phyloP scores from a whole-genome alignment of 2,888 invertebrate genomes.

The Portevinia maculata region DNA sequence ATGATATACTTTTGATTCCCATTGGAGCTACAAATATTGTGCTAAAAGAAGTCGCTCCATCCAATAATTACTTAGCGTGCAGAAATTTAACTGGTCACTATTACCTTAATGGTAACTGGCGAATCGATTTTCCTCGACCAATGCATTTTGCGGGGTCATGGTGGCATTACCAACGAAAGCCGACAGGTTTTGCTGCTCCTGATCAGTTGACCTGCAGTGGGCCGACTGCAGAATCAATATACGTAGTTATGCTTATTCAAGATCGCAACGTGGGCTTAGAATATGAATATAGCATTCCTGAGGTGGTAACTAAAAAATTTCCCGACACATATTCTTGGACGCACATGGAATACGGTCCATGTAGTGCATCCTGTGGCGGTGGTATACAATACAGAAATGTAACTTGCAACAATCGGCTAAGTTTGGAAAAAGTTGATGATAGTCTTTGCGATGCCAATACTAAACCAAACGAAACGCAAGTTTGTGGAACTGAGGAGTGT shows the following conservation, averaged over 20 bases:
- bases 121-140: conserved; percentile 94
- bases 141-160: conserved; percentile 91
- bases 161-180: conserved; percentile 94
- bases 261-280: conserved; percentile 92
- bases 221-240: conserved; percentile 94
- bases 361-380: conserved; percentile 95
- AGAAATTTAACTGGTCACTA: conserved; percentile 92
- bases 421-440: conserved; percentile 88
- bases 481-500: conserved; percentile 91
- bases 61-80: conserved; percentile 95
- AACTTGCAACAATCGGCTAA: conserved; percentile 90
- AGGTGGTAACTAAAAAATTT: conserved; percentile 86
- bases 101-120: conserved; percentile 97
- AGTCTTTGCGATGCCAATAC: conserved; percentile 90
- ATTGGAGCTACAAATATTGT: conserved; percentile 95
- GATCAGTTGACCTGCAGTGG: conserved; percentile 93
- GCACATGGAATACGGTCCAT: conserved; percentile 87
- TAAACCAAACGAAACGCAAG: conserved; percentile 88
- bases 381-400: conserved; percentile 92
- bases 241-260: conserved; percentile 92
- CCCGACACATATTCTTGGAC: conserved; percentile 93
- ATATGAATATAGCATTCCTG: conserved; percentile 95
- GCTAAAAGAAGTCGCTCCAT: conserved; percentile 90
- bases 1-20: conserved; percentile 95
- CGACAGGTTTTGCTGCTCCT: conserved; percentile 91